phyloP scores from a whole-genome alignment of 2,113 vertebrate genomes.

The Meleagris gallopavo region DNA sequence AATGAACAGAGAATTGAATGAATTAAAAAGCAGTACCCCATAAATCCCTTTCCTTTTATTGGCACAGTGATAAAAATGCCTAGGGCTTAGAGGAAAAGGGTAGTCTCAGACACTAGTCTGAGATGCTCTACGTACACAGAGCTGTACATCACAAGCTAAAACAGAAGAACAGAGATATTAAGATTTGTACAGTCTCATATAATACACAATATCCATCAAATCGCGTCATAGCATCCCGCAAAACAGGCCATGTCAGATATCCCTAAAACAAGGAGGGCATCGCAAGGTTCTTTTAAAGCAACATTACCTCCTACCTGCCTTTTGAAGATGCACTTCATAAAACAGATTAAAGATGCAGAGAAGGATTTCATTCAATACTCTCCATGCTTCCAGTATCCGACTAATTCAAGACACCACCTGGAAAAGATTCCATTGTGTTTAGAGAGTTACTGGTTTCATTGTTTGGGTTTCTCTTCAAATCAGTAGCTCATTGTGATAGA shows the following conservation, averaged over 20 bases:
- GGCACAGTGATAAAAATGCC: slow-evolving; percentile 82
- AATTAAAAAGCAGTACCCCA: slow-evolving; percentile 83
- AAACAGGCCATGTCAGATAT: slow-evolving; percentile 29
- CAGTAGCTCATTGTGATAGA: background rate
- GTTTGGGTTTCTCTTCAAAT: background rate
- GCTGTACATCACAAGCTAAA: slow-evolving; percentile 66
- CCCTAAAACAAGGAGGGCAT: background rate
- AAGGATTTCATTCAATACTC: background rate
- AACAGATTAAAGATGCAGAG: background rate
- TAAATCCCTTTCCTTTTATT: slow-evolving; percentile 83
- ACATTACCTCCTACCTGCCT: background rate
- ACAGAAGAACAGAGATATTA: slow-evolving; percentile 66
- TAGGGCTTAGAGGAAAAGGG: slow-evolving; percentile 72
- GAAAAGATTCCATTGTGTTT: background rate
- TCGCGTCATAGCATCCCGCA: background rate
- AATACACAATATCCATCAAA: slow-evolving; percentile 62
- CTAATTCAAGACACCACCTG: background rate
- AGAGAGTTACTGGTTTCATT: background rate
- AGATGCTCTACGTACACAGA: slow-evolving; percentile 52
- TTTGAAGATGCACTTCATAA: background rate
- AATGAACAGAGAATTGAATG: slow-evolving; percentile 86
- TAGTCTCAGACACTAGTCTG: slow-evolving; percentile 53
- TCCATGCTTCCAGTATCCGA: background rate
- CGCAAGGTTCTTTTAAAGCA: slow-evolving; percentile 1
- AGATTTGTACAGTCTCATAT: slow-evolving; percentile 21